Conservation (phyloP, 2,888 invertebrate species). For the Halocaridina rubra region DNA sequence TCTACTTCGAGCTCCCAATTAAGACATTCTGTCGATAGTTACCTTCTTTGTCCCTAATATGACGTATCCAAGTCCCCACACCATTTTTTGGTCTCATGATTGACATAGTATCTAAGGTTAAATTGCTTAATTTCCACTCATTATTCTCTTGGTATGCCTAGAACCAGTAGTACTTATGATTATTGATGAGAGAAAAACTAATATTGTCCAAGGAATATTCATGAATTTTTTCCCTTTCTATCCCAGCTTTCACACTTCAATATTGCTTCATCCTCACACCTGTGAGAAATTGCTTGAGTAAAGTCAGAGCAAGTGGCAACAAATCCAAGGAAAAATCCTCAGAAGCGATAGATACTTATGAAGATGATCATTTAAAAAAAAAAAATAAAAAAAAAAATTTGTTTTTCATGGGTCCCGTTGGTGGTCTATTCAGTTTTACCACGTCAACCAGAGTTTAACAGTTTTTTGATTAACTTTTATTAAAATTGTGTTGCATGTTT, state of each 20-base stretch:
- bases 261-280: neutral
- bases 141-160: no score
- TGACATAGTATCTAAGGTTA: no score
- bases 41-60: no score
- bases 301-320: conserved; percentile 37
- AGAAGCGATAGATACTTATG: conserved; percentile 21
- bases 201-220: no score
- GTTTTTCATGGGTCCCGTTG: conserved; percentile 17
- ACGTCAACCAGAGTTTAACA: conserved; percentile 1
- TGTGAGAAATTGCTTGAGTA: neutral
- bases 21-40: no score
- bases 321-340: neutral
- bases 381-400: no score
- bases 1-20: neutral
- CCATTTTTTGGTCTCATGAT: no score
- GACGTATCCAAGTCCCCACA: no score
- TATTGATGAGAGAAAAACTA: no score
- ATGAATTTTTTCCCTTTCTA: neutral
- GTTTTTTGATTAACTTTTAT: conserved; percentile 26
- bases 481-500: conserved; percentile 34
- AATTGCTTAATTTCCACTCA: no score
- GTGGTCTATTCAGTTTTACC: conserved; percentile 16
- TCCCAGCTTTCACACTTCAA: neutral
- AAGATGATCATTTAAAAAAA: no score
- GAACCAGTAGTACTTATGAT: no score